Base-by-base conservation (phyloP, 2,113 vertebrate species). In the Varanus salvator region DNA sequence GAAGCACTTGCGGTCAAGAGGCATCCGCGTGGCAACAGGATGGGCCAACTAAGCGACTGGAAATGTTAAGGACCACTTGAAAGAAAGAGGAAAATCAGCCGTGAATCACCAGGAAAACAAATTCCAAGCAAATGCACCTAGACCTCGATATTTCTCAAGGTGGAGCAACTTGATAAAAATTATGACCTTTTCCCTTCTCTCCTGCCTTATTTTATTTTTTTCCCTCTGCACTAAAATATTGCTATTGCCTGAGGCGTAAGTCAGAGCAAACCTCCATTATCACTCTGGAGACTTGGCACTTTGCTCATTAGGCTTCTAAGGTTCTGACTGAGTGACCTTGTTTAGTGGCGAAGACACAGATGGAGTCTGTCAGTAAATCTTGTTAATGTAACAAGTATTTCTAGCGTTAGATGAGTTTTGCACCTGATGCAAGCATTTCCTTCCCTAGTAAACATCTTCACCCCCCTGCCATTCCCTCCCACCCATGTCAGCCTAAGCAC, bases 291-390 rank as follows among this genome's bases (percentile, higher is more conserved):
- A 94, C 80, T 88, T 97, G 95, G 96, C 95, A 93, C 94, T 96
- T 93, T 90, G 94, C 96, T 97, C 96, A 86, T 97, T 95, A 95
- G 96, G 95, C 90, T 94, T 90, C 95, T 91, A 92, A 91, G 94
- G 91, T 87, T 94, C 96, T 96, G 34, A 94, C 96, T 90, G 97
- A 93, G 95, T 96, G 97, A 97, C 97, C 97, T 97, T 97, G 97
- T 97, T 97, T 95, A 95, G 94, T 94, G 94, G 88, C 95, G 95
- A 96, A 97, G 95, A 96, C 97, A 96, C 97, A 98, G 97, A 97
- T 97, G 97, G 96, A 96, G 95, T 74, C 94, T 97, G 97, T 96
- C 97, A 97, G 96, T 97, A 97, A 97, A 97, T 97, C 97, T 97
- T 96, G 96, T 97, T 97, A 97, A 97, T 97, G 94, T 93, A 97